A percentile compares a stretch with the other conserved stretches of the same genome.
phyloP scores from a whole-genome alignment of 2,113 vertebrate genomes.

The Arenaria interpres region DNA sequence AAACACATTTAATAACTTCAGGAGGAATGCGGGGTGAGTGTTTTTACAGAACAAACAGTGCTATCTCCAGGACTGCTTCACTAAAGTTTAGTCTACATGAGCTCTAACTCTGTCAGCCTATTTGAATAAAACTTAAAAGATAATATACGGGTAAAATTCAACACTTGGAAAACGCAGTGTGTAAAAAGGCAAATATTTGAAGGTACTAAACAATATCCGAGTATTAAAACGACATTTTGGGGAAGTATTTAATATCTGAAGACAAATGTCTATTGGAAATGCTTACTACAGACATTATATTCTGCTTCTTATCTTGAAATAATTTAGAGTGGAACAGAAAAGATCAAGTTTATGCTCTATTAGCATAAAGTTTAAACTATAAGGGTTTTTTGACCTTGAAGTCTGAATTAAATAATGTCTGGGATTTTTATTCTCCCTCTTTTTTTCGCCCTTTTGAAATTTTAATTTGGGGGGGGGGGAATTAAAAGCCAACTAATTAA shows the following conservation, averaged over 20 bases:
- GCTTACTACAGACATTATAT: constrained; percentile 60
- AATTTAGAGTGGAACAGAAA: constrained; percentile 58
- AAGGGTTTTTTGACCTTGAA: constrained; percentile 65
- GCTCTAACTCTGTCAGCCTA: constrained; percentile 34
- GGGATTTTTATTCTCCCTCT: constrained; percentile 50
- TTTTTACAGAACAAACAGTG: constrained; percentile 61
- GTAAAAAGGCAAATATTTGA: constrained; percentile 68
- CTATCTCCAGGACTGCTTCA: constrained; percentile 41
- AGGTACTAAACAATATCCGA: constrained; percentile 57
- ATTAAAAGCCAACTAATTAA: constrained; percentile 68
- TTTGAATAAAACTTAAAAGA: constrained; percentile 62
- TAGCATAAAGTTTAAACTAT: constrained; percentile 70
- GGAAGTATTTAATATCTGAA: constrained; percentile 67
- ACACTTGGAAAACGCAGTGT: constrained; percentile 37
- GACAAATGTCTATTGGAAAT: constrained; percentile 63
- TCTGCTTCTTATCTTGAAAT: constrained; percentile 67
- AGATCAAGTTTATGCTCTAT: constrained; percentile 69
- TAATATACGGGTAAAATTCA: constrained; percentile 51
- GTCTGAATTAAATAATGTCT: constrained; percentile 61
- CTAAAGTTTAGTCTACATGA: constrained; percentile 56
- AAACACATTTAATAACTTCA: constrained; percentile 64
- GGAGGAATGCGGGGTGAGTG: constrained; percentile 29
- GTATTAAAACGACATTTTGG: constrained; percentile 64
- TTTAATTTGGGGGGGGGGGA: constrained; percentile 41
- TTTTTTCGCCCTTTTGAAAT: constrained; percentile 45